Conservation (phyloP, 1,140 invertebrate species). For the Amphibalanus amphitrite region DNA sequence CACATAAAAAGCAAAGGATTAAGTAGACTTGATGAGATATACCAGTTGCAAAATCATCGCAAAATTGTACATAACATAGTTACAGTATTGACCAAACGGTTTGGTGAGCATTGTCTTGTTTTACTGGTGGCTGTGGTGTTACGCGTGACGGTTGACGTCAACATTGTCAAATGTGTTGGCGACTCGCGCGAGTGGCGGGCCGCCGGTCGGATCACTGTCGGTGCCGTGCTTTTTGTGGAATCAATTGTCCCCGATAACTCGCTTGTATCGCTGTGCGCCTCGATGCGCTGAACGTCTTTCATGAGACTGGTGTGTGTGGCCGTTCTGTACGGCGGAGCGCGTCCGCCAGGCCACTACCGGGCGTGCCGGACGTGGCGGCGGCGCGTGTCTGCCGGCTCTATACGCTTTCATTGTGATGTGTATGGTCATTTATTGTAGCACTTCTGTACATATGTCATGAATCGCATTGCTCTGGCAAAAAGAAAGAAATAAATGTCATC, state of each 20-base stretch:
- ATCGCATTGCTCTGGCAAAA: background rate
- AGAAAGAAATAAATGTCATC: background rate
- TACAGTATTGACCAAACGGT: no score
- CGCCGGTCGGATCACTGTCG: no score
- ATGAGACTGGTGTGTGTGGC: background rate
- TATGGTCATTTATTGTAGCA: background rate
- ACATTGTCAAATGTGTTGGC: background rate
- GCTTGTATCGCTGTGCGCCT: background rate
- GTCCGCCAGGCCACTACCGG: background rate
- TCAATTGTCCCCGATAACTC: background rate
- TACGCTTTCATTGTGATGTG: conserved; percentile 1
- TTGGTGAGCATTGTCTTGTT: background rate
- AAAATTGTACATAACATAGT: no score
- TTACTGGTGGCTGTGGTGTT: background rate
- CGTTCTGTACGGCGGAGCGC: background rate
- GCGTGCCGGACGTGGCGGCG: background rate
- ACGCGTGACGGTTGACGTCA: background rate
- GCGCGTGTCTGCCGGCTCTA: background rate
- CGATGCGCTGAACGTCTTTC: background rate
- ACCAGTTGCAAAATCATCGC: no score
- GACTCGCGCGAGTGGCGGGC: no score
- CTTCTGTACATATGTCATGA: background rate
- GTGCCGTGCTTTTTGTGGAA: no score
- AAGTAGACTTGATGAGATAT: no score
- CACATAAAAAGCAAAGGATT: no score